phyloP scores from a whole-genome alignment of 2,797 vertebrate genomes.

The Pipistrellus nathusii region DNA sequence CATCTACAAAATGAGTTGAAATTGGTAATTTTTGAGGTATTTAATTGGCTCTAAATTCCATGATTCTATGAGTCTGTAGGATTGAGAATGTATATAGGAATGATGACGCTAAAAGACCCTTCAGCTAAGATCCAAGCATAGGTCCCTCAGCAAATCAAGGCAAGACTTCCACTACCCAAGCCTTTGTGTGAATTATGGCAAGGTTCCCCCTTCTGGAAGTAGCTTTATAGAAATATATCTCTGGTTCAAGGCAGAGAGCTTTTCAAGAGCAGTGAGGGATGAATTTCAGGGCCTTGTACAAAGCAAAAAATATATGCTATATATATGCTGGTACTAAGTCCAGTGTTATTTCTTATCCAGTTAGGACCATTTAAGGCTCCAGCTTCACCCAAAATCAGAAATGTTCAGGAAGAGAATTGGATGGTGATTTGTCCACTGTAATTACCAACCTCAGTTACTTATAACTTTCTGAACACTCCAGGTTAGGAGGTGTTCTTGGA shows the following conservation, averaged over 20 bases:
- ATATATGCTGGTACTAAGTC: not conserved
- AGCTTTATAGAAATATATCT: not conserved
- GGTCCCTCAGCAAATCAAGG: not conserved
- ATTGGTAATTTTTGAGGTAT: not conserved
- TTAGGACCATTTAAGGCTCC: not conserved
- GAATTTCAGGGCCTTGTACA: not conserved
- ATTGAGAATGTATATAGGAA: not conserved
- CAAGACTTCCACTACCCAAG: not conserved
- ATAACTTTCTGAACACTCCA: not conserved
- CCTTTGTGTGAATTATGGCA: not conserved
- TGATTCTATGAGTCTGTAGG: not conserved
- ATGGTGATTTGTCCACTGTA: not conserved
- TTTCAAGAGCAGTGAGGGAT: not conserved
- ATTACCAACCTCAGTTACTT: not conserved
- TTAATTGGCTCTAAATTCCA: not conserved
- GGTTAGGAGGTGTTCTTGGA: not conserved
- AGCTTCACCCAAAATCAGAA: constrained; percentile 5
- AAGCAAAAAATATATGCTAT: not conserved
- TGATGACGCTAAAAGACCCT: not conserved
- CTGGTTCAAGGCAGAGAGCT: not conserved
- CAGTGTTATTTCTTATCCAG: not conserved
- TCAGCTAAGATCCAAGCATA: not conserved
- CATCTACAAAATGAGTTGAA: not conserved
- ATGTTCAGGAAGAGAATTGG: not conserved
- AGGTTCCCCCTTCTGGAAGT: not conserved